phyloP scores from a whole-genome alignment of 1,140 invertebrate genomes.

The Bombus confusus region DNA sequence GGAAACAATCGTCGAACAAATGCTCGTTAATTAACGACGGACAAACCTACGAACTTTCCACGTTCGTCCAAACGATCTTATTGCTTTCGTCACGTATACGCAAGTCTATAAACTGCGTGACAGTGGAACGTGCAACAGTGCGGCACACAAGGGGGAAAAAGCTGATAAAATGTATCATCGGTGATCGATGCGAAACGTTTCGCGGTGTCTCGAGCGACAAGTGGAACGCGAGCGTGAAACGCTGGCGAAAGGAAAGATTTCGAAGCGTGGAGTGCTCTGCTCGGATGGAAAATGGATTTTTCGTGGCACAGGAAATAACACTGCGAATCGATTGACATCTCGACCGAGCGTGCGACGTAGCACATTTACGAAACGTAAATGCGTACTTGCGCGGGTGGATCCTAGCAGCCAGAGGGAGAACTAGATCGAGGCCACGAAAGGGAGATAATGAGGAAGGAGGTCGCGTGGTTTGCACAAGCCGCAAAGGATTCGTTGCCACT shows the following conservation, averaged over 20 bases:
- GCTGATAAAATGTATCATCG: background rate
- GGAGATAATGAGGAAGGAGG: slow-evolving; percentile 32
- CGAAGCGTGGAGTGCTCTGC: background rate
- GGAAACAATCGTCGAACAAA: background rate
- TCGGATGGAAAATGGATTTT: slow-evolving; percentile 37
- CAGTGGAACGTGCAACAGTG: too few species aligned
- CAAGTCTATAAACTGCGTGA: too few species aligned
- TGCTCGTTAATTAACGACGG: too few species aligned
- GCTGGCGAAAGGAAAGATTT: background rate
- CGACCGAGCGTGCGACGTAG: background rate
- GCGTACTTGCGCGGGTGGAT: background rate
- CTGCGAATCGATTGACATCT: slow-evolving; percentile 13
- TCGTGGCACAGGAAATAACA: slow-evolving; percentile 33
- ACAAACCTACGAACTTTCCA: background rate
- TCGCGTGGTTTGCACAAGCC: slow-evolving; percentile 24
- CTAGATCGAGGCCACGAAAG: slow-evolving; percentile 1
- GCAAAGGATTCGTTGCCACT: slow-evolving; percentile 17
- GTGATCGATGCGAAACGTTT: background rate
- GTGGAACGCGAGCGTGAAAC: background rate
- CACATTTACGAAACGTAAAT: background rate
- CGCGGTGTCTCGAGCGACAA: background rate
- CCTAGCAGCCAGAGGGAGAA: too few species aligned
- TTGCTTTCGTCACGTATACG: too few species aligned
- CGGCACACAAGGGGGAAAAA: too few species aligned
- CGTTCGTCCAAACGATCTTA: too few species aligned